Percentiles rank a stretch among this genome's conserved stretches.
phyloP scores from a whole-genome alignment of 2,113 vertebrate species.

The Orthonyx spaldingii region DNA sequence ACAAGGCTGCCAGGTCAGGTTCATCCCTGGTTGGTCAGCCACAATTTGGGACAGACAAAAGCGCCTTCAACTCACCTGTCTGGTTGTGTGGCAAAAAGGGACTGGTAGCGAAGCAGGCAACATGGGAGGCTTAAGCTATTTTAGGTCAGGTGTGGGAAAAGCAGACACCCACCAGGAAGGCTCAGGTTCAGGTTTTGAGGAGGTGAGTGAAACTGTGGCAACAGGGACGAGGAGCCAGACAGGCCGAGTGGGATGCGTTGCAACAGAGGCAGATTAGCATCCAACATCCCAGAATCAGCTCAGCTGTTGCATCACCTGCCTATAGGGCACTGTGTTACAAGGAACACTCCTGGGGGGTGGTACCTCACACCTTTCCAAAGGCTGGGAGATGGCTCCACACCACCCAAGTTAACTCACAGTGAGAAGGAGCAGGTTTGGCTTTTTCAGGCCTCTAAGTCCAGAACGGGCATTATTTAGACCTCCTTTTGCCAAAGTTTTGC shows the following conservation, averaged over 20 bases:
- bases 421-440: not conserved
- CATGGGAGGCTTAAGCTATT: not conserved
- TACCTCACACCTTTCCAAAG: not conserved
- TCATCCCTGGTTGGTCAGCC: not conserved
- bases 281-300: not conserved
- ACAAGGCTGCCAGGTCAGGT: not conserved
- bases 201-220: not conserved
- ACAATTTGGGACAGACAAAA: not conserved
- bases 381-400: not conserved
- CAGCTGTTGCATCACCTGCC: not conserved
- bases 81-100: not conserved
- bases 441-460: not conserved
- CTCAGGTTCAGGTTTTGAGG: not conserved
- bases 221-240: not conserved
- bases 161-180: not conserved
- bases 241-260: not conserved
- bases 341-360: not conserved
- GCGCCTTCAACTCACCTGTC: not conserved
- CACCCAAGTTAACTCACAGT: not conserved
- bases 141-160: not conserved
- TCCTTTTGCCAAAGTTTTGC: not conserved
- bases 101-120: not conserved
- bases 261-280: conserved; percentile 5
- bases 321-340: not conserved
- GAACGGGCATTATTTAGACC: not conserved